Evolutionary conservation across 2,888 invertebrate species (phyloP).

Genomic region (Amblyteles armatorius): DNA sequence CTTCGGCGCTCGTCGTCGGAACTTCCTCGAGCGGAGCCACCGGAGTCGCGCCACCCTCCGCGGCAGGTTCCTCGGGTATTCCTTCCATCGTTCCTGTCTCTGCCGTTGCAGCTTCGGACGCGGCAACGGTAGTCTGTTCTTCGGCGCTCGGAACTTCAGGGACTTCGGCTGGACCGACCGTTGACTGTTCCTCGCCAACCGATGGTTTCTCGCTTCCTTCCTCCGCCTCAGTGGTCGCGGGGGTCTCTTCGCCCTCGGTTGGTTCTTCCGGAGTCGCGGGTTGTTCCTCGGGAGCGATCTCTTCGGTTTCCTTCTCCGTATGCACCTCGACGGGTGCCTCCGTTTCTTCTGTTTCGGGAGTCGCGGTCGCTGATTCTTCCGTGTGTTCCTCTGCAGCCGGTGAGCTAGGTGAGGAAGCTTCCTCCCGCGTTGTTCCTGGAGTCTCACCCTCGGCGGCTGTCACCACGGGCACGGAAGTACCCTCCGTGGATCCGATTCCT

Average conservation of each 20-base stretch:
- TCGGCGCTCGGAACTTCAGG: conserved; percentile 56
- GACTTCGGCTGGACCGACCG: conserved; percentile 36
- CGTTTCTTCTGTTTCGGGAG: conserved; percentile 59
- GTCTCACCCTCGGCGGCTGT: conserved; percentile 44
- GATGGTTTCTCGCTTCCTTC: conserved; percentile 38
- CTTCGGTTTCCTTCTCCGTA: conserved; percentile 52
- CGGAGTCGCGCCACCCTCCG: conserved; percentile 62
- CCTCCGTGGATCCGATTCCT: conserved; percentile 23
- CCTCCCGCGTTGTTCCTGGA: conserved; percentile 32
- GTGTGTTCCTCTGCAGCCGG: conserved; percentile 39
- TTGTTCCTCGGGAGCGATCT: conserved; percentile 53
- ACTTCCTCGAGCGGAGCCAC: neutral
- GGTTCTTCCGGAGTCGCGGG: conserved; percentile 39
- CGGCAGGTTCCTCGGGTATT: conserved; percentile 64
- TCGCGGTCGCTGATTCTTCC: conserved; percentile 51
- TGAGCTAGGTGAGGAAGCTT: conserved; percentile 33
- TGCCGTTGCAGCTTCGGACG: conserved; percentile 18
- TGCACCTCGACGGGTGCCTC: conserved; percentile 68
- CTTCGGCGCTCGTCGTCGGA: conserved; percentile 18
- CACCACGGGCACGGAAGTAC: conserved; percentile 27
- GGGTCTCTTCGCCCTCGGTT: conserved; percentile 33
- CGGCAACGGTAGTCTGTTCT: conserved; percentile 45
- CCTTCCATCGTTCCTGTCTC: conserved; percentile 38
- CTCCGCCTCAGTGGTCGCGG: conserved; percentile 25
- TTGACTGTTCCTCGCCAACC: conserved; percentile 49